Base-by-base conservation (phyloP, 2,113 vertebrate genomes). In the Nerophis ophidion region DNA sequence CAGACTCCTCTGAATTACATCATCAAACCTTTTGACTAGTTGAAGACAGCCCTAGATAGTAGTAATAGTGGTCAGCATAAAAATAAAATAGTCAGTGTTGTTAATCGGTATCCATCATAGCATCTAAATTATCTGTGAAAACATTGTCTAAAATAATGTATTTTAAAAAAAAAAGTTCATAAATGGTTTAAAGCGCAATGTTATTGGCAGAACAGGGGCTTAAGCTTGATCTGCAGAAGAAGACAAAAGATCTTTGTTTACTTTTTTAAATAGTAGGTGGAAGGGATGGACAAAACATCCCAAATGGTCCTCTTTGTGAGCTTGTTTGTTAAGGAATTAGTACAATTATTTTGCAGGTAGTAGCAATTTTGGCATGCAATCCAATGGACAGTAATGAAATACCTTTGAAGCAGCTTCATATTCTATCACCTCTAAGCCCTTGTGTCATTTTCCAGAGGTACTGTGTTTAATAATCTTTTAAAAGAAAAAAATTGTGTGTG, bases 401-500 rank as follows among this genome's bases (percentile, higher is more conserved):
- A 48, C 14, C 67, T 61, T 55, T 63, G 11, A 72, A 46, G 38
- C 2, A 0, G 3, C 17, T 56, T 56, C 4, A 19, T 55, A 1
- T 47, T 51, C n/a, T 0, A 19, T 61, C 26, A 46, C 34, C 40
- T 26, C 40, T 48, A 40, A 40, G 26, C 33, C 19, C 49, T 3
- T 40, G 45, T 49, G 47, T 57, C 52, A 48, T 46, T 53, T 19
- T 11, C 16, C 50, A 38, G 42, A 58, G 56, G 52, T 11, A 9
- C 8, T 44, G 5, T 49, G 34, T 13, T 16, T 17, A 63, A 47
- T 50, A 46, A 19, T 10, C 11, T 47, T 47, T 38, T 48, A 26
- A 60, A 74, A 14, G 26, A 0, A 4, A 33, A 44, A 68, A 35
- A 16, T 6, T 6, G 1, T 76, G 11, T 83, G 49, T 72, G 17